Evolutionary conservation across 2,113 vertebrate genomes (phyloP), one percentile per base, ranked within the genome.

Genomic region (Petromus typicus): DNA sequence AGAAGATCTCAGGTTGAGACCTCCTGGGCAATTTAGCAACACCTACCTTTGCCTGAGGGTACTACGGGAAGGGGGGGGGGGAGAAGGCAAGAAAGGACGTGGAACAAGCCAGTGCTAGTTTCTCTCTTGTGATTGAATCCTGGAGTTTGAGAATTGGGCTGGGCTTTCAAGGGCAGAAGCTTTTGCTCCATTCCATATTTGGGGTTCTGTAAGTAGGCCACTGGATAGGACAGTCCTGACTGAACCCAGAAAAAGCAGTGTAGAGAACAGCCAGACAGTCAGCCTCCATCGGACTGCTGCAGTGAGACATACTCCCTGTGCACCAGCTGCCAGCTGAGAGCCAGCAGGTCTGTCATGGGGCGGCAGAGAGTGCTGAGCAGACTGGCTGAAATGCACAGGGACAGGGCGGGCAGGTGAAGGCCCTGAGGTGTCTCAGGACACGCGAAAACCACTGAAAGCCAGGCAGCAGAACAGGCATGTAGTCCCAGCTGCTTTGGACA

Each of bases 141-240:
- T 88, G 61, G 43, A 94, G 64, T 76, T 71, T 87, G 63, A 94
- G 54, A 88, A 88, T 69, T 91, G 61, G 54, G 5, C 22, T 61
- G 63, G 40, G n/a, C 45, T 63, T 54, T 91, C 83, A 88, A 78
- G 25, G 30, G 10, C 22, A 37, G 61, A 69, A 27, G 54, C 32
- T 82, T 75, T 90, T 80, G 84, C 2, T 83, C 43, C 23, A 27
- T n/a, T 83, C 43, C 43, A 69, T n/a, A 91, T 51, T 17, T 83
- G 66, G 54, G n/a, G 37, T 67, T 86, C 59, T 87, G 56, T 83
- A 75, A 94, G 61, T 40, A 91, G 45, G 76, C 20, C 37, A 84
- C 34, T 22, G 64, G 22, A 14, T 90, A 82, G 51, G 40, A 83
- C 45, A 20, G 54, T 61, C 66, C 34, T 71, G 40, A 67, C 4